Base-by-base conservation (phyloP, 1,140 invertebrate genomes). In the Doryteuthis pealeii region DNA sequence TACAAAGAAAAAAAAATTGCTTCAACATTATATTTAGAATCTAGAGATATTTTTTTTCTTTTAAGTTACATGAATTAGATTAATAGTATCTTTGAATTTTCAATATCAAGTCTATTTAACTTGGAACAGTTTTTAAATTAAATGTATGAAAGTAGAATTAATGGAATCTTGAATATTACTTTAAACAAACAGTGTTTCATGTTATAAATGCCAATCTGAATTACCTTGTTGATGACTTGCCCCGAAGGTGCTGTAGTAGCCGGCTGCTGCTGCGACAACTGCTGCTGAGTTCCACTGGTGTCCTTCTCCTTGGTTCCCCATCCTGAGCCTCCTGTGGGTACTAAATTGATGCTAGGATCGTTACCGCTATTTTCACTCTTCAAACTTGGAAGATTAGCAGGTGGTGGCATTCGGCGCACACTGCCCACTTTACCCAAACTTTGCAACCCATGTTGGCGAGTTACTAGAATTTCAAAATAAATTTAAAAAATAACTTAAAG, bases 391-490 rank as follows among this genome's bases (percentile, higher is more conserved):
- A 98, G 91, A 92, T 97, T 96, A 87, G 95, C 95, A 89, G 96
- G 96, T 90, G 95, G 94, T 76, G 90, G 90, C 87, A 90, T 90
- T 89, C 96, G 93, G 89, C 96, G 93, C 88, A 94, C 93, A 89
- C 92, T 94, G 88, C 94, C 95, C 89, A 98, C 95, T 93, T 97
- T 98, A 90, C 96, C 96, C 92, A 98, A 92, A 90, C 92, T 95
- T 94, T 97, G 96, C 92, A 98, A 95, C 91, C 96, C 96, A 97
- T 97, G 95, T 94, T 97, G 96, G 88, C 94, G 93, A 91, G 94
- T 92, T 90, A 93, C 95, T 89, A 74, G 33, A 84, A 79, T 45
- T 78, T 77, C 74, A 75, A 76, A 74, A 70, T 62, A 77, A 68
- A 40, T 10, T 18, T 45, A 14, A 69, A 28, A 65, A 28, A 72